Base-by-base conservation (phyloP, 2,797 vertebrate species). In the Thamnophis elegans region DNA sequence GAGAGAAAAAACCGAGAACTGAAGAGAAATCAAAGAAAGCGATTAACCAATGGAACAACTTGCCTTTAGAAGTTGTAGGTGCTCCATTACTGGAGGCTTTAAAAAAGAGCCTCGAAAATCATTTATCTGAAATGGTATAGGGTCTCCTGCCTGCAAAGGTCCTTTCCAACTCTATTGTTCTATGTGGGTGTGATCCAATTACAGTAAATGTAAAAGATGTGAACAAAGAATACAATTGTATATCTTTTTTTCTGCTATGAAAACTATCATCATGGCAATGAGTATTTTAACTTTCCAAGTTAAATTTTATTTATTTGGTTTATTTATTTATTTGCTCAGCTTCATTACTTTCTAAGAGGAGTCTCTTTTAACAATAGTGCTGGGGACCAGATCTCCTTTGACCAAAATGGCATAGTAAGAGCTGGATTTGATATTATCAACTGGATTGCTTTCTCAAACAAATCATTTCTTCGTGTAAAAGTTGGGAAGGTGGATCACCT, bases 331-430 rank as follows among this genome's bases (percentile, higher is more conserved):
- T 87, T 56, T 87, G 54, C 5, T 56, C 54, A 90, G 89, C 55
- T 85, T 42, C 73, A 85, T 91, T 58, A 51, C 22, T 91, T 91
- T 8, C 18, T 91, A 6, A 91, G 36, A 91, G 5, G 28, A 12
- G 18, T 91, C 26, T 91, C 90, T n/a, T 91, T 86, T 91, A 91
- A 91, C 26, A 91, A 85, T 18, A 85, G 25, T 91, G 73, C 42
- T 7, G 56, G 78, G 10, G 90, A 91, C 10, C 28, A 60, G 42
- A 5, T 85, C 51, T 51, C 42, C 18, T 91, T 91, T 60, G 42
- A 91, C 10, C 42, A 60, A 3, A 60, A 86, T 47, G 28, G 42
- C 42, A 47, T 20, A 28, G 5, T 91, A 86, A 20, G 59, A 53
- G 56, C 42, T 86, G 56, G 90, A 53, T 59, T 91, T 60, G 90